These are phyloP conservation scores for Drosophila testacea DNA, from an alignment of 2,888 invertebrate species.

Conservation along the genomic window DNA sequence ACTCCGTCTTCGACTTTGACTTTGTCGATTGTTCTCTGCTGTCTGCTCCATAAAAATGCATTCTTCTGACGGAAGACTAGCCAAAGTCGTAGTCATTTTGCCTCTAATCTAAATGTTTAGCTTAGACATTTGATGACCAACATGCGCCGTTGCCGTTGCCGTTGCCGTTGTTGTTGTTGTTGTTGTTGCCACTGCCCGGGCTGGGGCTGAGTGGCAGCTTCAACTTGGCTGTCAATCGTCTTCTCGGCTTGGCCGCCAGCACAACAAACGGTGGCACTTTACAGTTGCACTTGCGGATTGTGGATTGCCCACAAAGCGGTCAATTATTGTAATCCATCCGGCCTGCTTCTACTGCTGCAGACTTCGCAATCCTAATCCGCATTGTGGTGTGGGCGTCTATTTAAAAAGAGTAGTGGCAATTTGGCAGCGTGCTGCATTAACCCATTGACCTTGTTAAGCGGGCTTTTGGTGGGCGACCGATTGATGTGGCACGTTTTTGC, in stretches of 20 bases:
- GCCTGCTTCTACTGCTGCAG: conserved; percentile 20
- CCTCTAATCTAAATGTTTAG: conserved; percentile 79
- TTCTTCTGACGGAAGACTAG: conserved; percentile 72
- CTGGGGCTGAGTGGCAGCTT: conserved; percentile 68
- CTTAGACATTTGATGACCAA: conserved; percentile 78
- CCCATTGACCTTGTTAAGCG: conserved; percentile 78
- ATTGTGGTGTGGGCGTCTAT: conserved; percentile 58
- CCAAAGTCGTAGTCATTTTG: conserved; percentile 48
- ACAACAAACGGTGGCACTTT: conserved; percentile 81
- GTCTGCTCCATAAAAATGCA: conserved; percentile 65
- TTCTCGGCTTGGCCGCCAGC: conserved; percentile 48
- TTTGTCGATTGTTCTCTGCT: conserved; percentile 66
- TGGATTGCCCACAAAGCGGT: conserved; percentile 54
- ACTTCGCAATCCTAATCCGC: conserved; percentile 22
- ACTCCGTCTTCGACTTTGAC: conserved; percentile 32
- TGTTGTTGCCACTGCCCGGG: conserved; percentile 8
- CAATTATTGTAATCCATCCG: conserved; percentile 77
- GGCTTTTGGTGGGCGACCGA: conserved; percentile 49
- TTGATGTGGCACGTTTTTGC: conserved; percentile 69
- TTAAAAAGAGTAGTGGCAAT: conserved; percentile 5
- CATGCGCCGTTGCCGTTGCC: conserved; percentile 54
- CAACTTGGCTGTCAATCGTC: conserved; percentile 71
- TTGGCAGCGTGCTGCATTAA: conserved; percentile 58
- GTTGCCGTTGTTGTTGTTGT: no score
- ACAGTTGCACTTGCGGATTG: conserved; percentile 83